Evolutionary conservation across 2,888 invertebrate species (phyloP).

Genomic region (Mesorhabditis sp.): DNA sequence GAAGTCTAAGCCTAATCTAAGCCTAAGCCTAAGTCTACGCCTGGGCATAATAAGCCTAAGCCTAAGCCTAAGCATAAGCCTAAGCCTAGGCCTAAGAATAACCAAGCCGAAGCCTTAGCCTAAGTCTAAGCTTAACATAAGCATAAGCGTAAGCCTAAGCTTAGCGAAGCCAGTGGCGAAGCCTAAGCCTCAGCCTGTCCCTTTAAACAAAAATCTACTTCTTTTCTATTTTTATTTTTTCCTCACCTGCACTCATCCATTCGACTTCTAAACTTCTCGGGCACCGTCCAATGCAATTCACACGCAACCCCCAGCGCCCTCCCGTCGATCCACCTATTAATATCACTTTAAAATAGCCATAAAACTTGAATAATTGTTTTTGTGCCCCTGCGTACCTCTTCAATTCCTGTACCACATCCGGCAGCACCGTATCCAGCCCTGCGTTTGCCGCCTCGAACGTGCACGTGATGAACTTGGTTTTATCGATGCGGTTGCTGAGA

Average conservation of each 20-base stretch:
- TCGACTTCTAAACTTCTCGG: not conserved
- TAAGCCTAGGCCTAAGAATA: no score
- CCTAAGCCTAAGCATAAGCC: no score
- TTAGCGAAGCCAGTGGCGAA: no score
- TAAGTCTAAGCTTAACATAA: no score
- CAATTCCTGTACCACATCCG: not conserved
- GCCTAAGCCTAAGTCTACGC: no score
- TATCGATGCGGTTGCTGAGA: not conserved
- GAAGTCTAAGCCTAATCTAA: no score
- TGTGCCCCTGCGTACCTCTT: not conserved
- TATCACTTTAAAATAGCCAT: not conserved
- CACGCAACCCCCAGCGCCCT: not conserved
- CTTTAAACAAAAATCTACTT: no score
- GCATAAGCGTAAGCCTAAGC: no score
- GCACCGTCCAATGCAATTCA: slow-evolving; percentile 2
- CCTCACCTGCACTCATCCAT: slow-evolving; percentile 5
- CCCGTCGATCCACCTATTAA: slow-evolving; percentile 2
- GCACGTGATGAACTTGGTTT: slow-evolving; percentile 2
- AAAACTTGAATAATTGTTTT: not conserved
- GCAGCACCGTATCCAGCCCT: slow-evolving; percentile 1
- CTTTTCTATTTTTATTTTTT: not conserved
- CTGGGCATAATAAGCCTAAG: no score
- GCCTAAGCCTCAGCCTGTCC: no score
- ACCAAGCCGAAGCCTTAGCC: no score
- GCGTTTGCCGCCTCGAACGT: slow-evolving; percentile 2